Base-by-base conservation (phyloP, 2,113 vertebrate genomes). In the Hippocampus barbouri region DNA sequence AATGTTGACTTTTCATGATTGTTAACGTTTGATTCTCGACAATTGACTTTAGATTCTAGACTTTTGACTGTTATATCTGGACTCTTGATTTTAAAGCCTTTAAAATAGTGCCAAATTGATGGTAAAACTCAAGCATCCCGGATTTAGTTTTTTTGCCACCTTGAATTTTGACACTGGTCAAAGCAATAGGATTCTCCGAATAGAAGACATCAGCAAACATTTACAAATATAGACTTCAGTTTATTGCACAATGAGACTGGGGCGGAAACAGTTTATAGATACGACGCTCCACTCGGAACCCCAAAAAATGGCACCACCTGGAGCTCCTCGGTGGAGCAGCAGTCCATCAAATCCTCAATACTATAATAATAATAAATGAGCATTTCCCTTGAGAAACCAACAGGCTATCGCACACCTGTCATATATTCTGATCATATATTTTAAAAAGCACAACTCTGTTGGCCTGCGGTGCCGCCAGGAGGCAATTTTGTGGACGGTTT, bases 201-300 rank as follows among this genome's bases (percentile, higher is more conserved):
- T 14, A 69, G 30, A 40, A 54, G 68, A 69, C 68, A 69, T 38
- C 15, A 14, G 68, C 59, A 69, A 56, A 75, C 25, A 23, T 87
- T 88, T 91, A 91, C 90, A 93, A 93, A 93, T 92, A 93, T 92
- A 93, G 77, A 93, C 84, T 89, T 93, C 83, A 85, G 86, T 93
- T 91, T 93, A 93, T 93, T 93, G 91, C 91, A 93, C 91, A 92
- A 91, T 91, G 82, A 89, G 89, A 88, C 87, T 89, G 91, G 90
- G 91, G 89, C 64, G 27, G 38, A 40, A 23, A 45, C 61, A 38
- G 38, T 23, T 41, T 8, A 43, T 56, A 11, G 53, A n/a, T 2
- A n/a, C 1, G 53, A 23, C 21, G n/a, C 21, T 56, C 9, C 53
- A n/a, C 53, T 56, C 40, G 21, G 27, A 20, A 87, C 92, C 84